Evolutionary conservation across 2,113 vertebrate genomes (phyloP).

Genomic region (Dermatemys mawii): DNA sequence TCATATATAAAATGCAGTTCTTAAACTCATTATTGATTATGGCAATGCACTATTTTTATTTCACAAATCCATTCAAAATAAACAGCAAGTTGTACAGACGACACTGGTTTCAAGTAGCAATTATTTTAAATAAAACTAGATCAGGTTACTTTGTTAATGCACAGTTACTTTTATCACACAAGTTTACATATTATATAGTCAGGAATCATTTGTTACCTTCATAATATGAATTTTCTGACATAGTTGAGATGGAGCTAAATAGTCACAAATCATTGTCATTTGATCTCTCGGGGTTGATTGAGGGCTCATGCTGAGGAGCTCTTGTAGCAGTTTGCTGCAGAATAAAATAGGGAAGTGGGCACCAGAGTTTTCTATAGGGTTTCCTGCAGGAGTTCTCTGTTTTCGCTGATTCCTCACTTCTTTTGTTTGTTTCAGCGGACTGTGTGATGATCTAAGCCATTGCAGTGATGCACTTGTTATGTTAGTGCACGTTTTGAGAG

Average conservation of each 20-base stretch:
- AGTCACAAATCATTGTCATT: constrained; percentile 48
- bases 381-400: background rate
- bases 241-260: constrained; percentile 62
- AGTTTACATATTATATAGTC: constrained; percentile 57
- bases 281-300: constrained; percentile 48
- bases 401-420: no score
- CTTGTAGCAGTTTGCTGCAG: background rate
- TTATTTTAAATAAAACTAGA: constrained; percentile 41
- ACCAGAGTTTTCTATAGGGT: no score
- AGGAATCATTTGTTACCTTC: constrained; percentile 58
- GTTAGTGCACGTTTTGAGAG: background rate
- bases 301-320: constrained; percentile 21
- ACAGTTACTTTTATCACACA: constrained; percentile 56
- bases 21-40: constrained; percentile 20
- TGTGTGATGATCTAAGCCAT: no score
- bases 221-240: constrained; percentile 60
- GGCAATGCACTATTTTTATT: background rate
- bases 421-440: no score
- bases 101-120: constrained; percentile 45
- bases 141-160: constrained; percentile 56
- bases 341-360: background rate
- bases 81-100: constrained; percentile 1
- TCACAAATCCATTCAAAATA: constrained; percentile 31
- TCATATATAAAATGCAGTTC: background rate
- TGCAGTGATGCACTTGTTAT: background rate